These are phyloP conservation scores for Phalacrocorax aristotelis DNA, from an alignment of 2,113 vertebrate genomes.

Conservation along the genomic window DNA sequence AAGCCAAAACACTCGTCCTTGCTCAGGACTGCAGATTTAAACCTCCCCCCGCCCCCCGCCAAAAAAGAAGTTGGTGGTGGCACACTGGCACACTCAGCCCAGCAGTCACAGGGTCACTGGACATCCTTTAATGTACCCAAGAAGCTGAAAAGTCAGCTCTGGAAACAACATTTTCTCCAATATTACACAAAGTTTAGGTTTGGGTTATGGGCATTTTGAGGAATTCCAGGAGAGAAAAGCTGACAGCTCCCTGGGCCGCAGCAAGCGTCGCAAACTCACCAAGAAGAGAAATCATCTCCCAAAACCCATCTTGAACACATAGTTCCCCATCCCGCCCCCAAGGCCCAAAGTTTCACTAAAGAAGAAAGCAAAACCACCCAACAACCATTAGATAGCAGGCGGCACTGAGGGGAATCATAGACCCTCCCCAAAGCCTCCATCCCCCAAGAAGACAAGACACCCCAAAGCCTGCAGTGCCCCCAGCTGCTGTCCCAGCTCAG, in stretches of 20 bases:
- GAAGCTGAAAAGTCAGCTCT: background rate
- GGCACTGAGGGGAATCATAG: background rate
- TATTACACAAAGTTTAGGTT: background rate
- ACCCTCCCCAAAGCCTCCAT: background rate
- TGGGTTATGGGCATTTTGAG: background rate
- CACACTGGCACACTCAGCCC: background rate
- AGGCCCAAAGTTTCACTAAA: background rate
- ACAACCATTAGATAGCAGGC: background rate
- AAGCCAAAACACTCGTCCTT: background rate
- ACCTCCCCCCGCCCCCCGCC: too few relatives aligned
- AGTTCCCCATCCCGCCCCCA: background rate
- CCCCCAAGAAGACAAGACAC: rapidly evolving
- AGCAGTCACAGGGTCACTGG: rapidly evolving
- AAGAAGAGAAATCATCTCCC: too few relatives aligned
- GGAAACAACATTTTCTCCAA: background rate
- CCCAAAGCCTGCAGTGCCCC: background rate
- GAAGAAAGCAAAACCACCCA: slow-evolving; percentile 9
- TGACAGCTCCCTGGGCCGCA: background rate
- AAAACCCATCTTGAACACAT: background rate
- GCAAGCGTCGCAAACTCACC: background rate
- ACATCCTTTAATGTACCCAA: background rate
- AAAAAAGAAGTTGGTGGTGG: background rate
- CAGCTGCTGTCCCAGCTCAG: background rate
- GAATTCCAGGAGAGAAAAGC: background rate
- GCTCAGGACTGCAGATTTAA: background rate